phyloP scores from a whole-genome alignment of 2,113 vertebrate species.

The Pagrus major region DNA sequence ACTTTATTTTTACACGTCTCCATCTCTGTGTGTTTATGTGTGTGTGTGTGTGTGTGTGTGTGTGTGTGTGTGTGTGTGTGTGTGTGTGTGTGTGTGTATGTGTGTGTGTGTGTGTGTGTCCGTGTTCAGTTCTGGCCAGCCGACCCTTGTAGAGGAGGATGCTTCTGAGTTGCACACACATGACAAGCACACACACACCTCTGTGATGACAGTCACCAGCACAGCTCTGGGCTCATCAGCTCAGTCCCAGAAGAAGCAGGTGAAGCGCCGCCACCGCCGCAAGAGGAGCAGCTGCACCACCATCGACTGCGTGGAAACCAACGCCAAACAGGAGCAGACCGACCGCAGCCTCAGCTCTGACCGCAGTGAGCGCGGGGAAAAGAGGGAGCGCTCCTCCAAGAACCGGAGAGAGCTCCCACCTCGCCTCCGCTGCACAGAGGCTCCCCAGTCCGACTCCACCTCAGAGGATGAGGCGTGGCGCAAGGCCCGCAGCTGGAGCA shows the following conservation, averaged over 20 bases:
- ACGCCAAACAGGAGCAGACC: slow-evolving; percentile 57
- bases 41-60: slow-evolving; percentile 77
- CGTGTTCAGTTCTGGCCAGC: slow-evolving; percentile 84
- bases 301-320: slow-evolving; percentile 76
- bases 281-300: slow-evolving; percentile 81
- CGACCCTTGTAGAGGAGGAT: slow-evolving; percentile 88
- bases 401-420: slow-evolving; percentile 70
- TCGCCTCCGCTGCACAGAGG: slow-evolving; percentile 69
- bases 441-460: slow-evolving; percentile 81
- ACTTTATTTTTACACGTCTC: slow-evolving; percentile 34
- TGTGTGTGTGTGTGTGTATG: slow-evolving; percentile 68
- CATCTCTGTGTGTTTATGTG: slow-evolving; percentile 78
- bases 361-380: slow-evolving; percentile 63
- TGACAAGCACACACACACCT: slow-evolving; percentile 53
- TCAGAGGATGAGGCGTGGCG: slow-evolving; percentile 86
- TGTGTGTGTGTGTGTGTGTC: slow-evolving; percentile 82
- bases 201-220: slow-evolving; percentile 83
- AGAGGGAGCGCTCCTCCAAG: slow-evolving; percentile 69
- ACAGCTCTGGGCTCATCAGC: slow-evolving; percentile 67
- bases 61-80: slow-evolving; percentile 83
- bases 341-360: slow-evolving; percentile 71
- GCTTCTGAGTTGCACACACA: slow-evolving; percentile 77
- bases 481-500: slow-evolving; percentile 87
- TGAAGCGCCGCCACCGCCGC: slow-evolving; percentile 88
- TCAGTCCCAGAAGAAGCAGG: slow-evolving; percentile 86